Evolutionary conservation across 2,888 invertebrate genomes (phyloP), one percentile per base, ranked within the genome.

Genomic region (Linnaemya tessellans): DNA sequence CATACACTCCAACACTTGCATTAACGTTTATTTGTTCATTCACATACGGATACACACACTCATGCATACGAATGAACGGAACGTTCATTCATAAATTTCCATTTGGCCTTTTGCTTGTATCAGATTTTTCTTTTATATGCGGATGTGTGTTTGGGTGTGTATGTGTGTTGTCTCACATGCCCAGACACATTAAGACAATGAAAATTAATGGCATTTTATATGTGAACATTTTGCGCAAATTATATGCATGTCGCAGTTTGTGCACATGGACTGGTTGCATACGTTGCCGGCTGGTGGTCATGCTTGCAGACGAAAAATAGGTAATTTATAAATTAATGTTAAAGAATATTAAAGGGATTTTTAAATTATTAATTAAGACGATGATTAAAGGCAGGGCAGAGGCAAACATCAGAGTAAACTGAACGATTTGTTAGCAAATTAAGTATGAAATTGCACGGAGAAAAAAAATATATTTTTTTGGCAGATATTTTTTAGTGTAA

Each of bases 141-240:
- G 41, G 43, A 4, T 51, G 22, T 54, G 10, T 58, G 18, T 13
- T 2, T 35, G 68, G 43, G 18, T 77, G 11, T 56, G 35, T 30
- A 3, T 68, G 46, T 38, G 15, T 74, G 56, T 56, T 46, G 22
- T 30, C 58, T 64, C 60, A 64, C 81, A 75, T 78, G 78, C 71
- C 51, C 78, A 85, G 81, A 79, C 79, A 75, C 85, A 82, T 85
- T 85, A 85, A 82, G 71, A 62, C 85, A 85, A 85, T 85, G 85
- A 85, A 82, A 82, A 85, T 85, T 82, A 82, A 85, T 82, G 75
- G 75, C 49, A 80, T 80, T 85, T 75, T 80, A 73, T 82, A 80
- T 82, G 79, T 79, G 30, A 30, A 30, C 30, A 67, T 79, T 80
- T 82, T 81, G 73, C 78, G 38, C 58, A 83, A 71, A 64, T 62